Conservation (phyloP, 2,797 vertebrate species). For the Odontamblyopus lacepedii region DNA sequence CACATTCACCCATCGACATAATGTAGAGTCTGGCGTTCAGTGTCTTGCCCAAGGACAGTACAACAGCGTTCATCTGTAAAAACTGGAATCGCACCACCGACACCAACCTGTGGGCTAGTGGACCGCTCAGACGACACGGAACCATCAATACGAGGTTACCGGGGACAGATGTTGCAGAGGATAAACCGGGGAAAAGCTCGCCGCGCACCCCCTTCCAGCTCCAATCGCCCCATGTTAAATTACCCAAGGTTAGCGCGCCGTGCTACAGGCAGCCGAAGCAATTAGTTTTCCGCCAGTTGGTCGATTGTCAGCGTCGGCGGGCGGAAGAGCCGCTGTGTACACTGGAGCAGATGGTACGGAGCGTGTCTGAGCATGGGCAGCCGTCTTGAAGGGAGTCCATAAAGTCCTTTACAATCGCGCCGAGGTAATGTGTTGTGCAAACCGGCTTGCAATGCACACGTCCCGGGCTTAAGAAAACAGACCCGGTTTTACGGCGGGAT, state of each 20-base stretch:
- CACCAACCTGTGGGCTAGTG: no score
- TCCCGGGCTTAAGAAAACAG: slow-evolving; percentile 6
- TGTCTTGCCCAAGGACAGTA: no score
- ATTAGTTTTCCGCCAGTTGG: slow-evolving; percentile 69
- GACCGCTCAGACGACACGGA: slow-evolving; percentile 41
- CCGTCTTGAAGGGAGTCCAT: slow-evolving; percentile 6
- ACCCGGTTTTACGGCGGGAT: not conserved
- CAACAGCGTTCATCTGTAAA: no score
- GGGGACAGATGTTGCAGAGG: slow-evolving; percentile 49
- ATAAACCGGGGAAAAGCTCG: not conserved
- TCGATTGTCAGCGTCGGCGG: slow-evolving; percentile 59
- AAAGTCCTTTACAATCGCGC: not conserved
- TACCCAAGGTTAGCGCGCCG: slow-evolving; percentile 62
- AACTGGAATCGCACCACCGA: no score
- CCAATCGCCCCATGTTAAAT: slow-evolving; percentile 58
- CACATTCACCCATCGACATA: no score
- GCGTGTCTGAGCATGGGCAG: slow-evolving; percentile 28
- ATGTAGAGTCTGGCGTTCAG: no score
- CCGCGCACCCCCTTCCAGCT: slow-evolving; percentile 35
- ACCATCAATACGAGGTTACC: slow-evolving; percentile 49
- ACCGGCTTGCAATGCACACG: not conserved
- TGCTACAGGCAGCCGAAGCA: slow-evolving; percentile 57
- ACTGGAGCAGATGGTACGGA: slow-evolving; percentile 42
- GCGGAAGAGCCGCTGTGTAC: slow-evolving; percentile 40
- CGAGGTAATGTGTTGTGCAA: slow-evolving; percentile 11